Evolutionary conservation across 2,888 invertebrate genomes (phyloP), one percentile per base, ranked within the genome.

Genomic region (Nephrotoma appendiculata): DNA sequence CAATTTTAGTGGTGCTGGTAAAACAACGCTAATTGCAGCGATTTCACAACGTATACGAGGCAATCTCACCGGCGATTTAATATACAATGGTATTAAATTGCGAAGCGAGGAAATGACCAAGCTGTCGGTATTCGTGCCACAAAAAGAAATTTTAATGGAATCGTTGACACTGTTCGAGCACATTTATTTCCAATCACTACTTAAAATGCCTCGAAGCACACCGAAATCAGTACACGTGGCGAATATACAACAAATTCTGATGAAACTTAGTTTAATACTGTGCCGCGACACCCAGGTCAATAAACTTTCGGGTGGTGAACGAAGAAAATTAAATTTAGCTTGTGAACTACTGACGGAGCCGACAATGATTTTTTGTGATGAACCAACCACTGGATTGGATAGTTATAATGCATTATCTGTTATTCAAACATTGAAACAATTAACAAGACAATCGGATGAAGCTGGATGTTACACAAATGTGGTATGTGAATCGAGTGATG

Each of bases 321-420:
- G 95, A 89, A 97, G 97, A 90, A 93, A 97, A 88, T 93, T 98
- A 0, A 95, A 97, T 3, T 93, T 99, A 89, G 98, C 98, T 86
- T 42, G 52, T 15, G 86, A 86, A 96, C 93, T 98, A 9, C 92
- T 98, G 86, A 97, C 96, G 86, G 96, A 98, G 90, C 98, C 98
- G 0, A 95, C 95, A 3, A 94, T 98, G 87, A 91, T 98, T 86
- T 98, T 98, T 92, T 98, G 98, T 90, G 98, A 98, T 90, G 98
- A 98, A 90, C 98, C 98, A 0, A 98, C 98, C 0, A 97, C 97
- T 0, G 98, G 98, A 0, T 91, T 98, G 86, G 98, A 98, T 91
- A 97, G 97, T 89, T 98, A 94, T 91, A 97, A 95, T 90, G 98
- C 98, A 0, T 94, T 95, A 88, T 94, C 95, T 15, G 96, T 98